A percentile compares a stretch with the other conserved stretches of the same genome.
phyloP scores from a whole-genome alignment of 2,113 vertebrate genomes.

The Strix aluco region DNA sequence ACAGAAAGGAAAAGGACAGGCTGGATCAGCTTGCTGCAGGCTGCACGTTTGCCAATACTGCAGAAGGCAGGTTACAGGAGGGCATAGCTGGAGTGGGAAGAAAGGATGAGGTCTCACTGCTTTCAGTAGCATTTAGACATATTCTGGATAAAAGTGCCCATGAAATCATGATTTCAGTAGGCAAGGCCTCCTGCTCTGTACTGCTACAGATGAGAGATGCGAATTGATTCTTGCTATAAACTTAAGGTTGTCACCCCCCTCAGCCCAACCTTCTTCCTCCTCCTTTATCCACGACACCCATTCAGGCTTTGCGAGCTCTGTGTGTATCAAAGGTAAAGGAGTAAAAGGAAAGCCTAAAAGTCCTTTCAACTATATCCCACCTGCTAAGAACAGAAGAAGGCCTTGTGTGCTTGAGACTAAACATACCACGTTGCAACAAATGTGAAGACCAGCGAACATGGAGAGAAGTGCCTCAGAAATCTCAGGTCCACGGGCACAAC shows the following conservation, averaged over 20 bases:
- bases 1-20: neutral
- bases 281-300: neutral
- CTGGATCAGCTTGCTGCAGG: neutral
- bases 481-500: neutral
- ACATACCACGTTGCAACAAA: neutral
- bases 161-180: neutral
- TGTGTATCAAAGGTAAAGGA: neutral
- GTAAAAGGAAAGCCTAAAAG: neutral
- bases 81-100: neutral
- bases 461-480: neutral
- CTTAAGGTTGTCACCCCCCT: neutral
- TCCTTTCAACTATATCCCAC: neutral
- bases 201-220: neutral
- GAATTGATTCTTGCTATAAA: neutral
- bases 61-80: neutral
- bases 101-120: neutral
- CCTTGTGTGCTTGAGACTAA: neutral
- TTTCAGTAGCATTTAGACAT: neutral
- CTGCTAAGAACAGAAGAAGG: neutral
- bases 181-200: neutral
- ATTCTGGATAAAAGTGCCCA: neutral
- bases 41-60: neutral
- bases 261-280: neutral
- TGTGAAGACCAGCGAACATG: neutral
- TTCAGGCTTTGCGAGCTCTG: neutral